Evolutionary conservation across 2,888 invertebrate genomes (phyloP).

Genomic region (Anarsia innoxiella): DNA sequence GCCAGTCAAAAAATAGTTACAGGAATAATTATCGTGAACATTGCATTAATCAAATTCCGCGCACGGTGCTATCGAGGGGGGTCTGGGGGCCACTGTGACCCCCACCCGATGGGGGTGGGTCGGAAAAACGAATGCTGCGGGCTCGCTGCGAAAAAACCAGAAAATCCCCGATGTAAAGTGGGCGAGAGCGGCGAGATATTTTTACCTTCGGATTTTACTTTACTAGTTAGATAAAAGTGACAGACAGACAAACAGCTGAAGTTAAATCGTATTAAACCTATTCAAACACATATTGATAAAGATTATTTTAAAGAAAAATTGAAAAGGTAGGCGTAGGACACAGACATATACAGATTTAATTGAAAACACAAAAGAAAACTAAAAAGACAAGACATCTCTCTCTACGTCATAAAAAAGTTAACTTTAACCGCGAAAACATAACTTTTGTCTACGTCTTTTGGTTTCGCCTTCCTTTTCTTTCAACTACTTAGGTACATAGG

Average conservation of each 20-base stretch:
- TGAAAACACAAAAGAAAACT: background rate
- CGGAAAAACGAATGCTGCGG: constrained; percentile 65
- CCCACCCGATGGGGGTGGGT: constrained; percentile 17
- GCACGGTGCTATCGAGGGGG: constrained; percentile 67
- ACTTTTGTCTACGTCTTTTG: too few relatives aligned
- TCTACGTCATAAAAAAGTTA: too few relatives aligned
- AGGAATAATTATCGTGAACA: constrained; percentile 74
- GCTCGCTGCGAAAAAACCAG: constrained; percentile 68
- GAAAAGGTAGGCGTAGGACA: background rate
- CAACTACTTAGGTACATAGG: too few relatives aligned
- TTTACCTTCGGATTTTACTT: background rate
- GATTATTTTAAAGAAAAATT: too few relatives aligned
- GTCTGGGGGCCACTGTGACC: constrained; percentile 19
- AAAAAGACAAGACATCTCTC: too few relatives aligned
- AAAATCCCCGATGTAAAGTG: constrained; percentile 38
- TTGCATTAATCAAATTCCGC: constrained; percentile 75
- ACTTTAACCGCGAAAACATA: too few relatives aligned
- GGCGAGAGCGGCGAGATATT: constrained; percentile 26
- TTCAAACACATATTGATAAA: too few relatives aligned
- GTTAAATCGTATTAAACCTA: too few relatives aligned
- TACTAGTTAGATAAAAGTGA: background rate
- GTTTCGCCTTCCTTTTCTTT: too few relatives aligned
- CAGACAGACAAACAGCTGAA: background rate
- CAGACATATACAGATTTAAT: background rate
- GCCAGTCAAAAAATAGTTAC: constrained; percentile 72